A percentile compares a stretch with the other conserved stretches of the same genome.
Conservation (phyloP, 2,113 vertebrate genomes). For the Cebidichthys violaceus region DNA sequence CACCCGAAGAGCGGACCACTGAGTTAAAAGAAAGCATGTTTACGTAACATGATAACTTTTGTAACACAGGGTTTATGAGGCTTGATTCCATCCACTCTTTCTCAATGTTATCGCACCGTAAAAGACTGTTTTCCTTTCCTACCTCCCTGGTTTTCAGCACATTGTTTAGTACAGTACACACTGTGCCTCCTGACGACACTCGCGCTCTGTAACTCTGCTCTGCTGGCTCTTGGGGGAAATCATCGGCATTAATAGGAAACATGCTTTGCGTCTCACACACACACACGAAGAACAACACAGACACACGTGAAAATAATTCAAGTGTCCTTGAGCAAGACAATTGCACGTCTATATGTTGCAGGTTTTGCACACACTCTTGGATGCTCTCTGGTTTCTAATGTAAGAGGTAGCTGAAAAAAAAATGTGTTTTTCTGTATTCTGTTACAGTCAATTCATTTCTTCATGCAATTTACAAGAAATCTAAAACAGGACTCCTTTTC, state of each 20-base stretch:
- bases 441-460: background rate
- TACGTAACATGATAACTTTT: constrained; percentile 66
- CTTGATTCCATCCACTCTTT: constrained; percentile 63
- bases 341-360: background rate
- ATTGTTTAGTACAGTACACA: constrained; percentile 68
- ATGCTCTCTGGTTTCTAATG: background rate
- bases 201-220: constrained; percentile 66
- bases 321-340: constrained; percentile 34
- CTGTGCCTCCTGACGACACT: constrained; percentile 76
- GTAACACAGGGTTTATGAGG: constrained; percentile 66
- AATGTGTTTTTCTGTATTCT: background rate
- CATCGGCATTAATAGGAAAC: constrained; percentile 80
- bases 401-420: constrained; percentile 16
- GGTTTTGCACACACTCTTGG: background rate
- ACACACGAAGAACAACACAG: constrained; percentile 8
- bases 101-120: constrained; percentile 73
- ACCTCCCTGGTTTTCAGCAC: constrained; percentile 66
- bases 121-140: constrained; percentile 66
- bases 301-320: background rate
- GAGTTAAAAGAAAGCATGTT: constrained; percentile 58
- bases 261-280: constrained; percentile 53
- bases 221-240: constrained; percentile 74
- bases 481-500: background rate
- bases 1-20: constrained; percentile 44
- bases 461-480: background rate